Percentiles rank a stretch among this genome's conserved stretches.
Evolutionary conservation across 2,797 vertebrate species (phyloP).

Genomic region (Pantherophis vulpinus): DNA sequence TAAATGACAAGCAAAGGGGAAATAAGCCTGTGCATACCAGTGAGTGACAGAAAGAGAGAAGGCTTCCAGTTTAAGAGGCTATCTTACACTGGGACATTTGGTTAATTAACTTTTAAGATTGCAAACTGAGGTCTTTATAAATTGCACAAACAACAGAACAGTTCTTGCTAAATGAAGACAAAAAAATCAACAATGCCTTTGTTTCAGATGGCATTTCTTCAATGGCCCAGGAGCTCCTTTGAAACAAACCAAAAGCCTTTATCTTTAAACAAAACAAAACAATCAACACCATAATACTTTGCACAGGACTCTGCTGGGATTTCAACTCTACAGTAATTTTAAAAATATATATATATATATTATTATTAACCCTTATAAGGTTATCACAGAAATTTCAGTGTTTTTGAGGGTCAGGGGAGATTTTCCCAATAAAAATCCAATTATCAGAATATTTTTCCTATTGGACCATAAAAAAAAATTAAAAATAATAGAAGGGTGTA

Average conservation of each 20-base stretch:
- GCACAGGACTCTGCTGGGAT: conserved; percentile 27
- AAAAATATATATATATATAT: conserved; percentile 48
- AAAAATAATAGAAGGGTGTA: conserved; percentile 1
- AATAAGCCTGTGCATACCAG: background rate
- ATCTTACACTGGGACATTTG: background rate
- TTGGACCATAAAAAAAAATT: conserved; percentile 41
- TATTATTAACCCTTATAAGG: conserved; percentile 50
- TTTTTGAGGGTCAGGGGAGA: conserved; percentile 48
- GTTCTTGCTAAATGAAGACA: background rate
- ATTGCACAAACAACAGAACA: background rate
- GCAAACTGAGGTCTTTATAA: background rate
- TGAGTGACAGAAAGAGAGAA: fast-evolving
- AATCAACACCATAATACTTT: conserved; percentile 4
- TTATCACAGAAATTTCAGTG: conserved; percentile 62
- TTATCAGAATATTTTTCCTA: conserved; percentile 39
- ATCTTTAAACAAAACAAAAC: background rate
- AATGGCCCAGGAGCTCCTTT: background rate
- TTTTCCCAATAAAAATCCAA: conserved; percentile 50
- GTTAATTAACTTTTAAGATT: conserved; percentile 23
- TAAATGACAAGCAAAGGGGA: background rate
- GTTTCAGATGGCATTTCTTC: conserved; percentile 1
- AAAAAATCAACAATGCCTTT: background rate
- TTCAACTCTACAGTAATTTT: conserved; percentile 64
- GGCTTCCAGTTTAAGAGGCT: conserved; percentile 15
- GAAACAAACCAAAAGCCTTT: conserved; percentile 14